Evolutionary conservation across 2,797 vertebrate species (phyloP).

Genomic region (Aplochiton taeniatus): DNA sequence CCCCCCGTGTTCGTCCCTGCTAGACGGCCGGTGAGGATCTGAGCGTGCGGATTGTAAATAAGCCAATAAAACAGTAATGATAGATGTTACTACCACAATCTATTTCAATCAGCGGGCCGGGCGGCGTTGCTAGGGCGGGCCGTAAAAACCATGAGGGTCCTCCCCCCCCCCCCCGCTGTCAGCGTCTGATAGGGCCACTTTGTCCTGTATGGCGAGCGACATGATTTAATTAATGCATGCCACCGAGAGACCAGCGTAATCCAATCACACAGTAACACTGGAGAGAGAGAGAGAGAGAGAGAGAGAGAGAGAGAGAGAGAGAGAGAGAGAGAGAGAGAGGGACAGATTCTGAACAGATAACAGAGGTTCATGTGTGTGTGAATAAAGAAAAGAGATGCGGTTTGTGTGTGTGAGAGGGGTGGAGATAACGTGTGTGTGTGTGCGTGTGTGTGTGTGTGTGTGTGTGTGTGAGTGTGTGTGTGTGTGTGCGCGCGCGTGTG

Average conservation of each 20-base stretch:
- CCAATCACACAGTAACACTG: not conserved
- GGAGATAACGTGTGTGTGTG: too few species aligned
- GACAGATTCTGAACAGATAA: not conserved
- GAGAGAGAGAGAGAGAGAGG: not conserved
- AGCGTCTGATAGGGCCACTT: constrained; percentile 29
- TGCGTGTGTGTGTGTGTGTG: too few species aligned
- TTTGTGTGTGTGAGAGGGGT: too few species aligned
- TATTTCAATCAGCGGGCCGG: constrained; percentile 37
- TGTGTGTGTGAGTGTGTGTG: too few species aligned
- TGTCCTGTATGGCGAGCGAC: constrained; percentile 34
- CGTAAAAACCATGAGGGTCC: constrained; percentile 6
- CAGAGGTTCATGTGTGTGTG: too few species aligned
- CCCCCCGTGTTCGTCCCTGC: not conserved
- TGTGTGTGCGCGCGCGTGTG: too few species aligned
- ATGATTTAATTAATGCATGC: constrained; percentile 39
- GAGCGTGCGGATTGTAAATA: constrained; percentile 42
- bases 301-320: not conserved
- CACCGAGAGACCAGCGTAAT: constrained; percentile 6
- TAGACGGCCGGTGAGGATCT: constrained; percentile 6
- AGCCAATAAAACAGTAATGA: constrained; percentile 49
- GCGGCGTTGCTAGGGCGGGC: constrained; percentile 3
- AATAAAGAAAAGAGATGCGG: not conserved
- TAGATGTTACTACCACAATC: constrained; percentile 38
- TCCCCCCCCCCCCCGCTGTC: constrained; percentile 20
- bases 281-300: not conserved